A percentile compares a stretch with the other conserved stretches of the same genome.
Evolutionary conservation across 2,888 invertebrate genomes (phyloP).

Genomic region (Crepidodera aurea): DNA sequence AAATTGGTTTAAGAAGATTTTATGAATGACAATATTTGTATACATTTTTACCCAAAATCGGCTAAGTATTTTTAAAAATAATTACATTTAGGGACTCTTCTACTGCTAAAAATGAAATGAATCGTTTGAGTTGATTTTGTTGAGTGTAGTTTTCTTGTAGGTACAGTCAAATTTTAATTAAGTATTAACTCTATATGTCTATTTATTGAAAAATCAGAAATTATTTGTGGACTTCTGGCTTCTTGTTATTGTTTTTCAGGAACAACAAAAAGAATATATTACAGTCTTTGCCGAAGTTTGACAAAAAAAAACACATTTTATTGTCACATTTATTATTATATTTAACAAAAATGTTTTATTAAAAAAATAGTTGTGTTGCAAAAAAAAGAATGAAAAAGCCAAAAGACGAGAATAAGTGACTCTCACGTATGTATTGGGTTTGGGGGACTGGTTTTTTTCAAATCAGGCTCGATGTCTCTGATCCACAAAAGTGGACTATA

Average conservation of each 20-base stretch:
- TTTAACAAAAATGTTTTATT: too few relatives aligned
- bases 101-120: not conserved
- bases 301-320: not conserved
- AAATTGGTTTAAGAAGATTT: too few relatives aligned
- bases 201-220: not conserved
- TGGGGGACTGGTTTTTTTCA: too few relatives aligned
- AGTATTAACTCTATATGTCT: slow-evolving; percentile 13
- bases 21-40: too few relatives aligned
- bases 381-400: too few relatives aligned
- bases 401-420: too few relatives aligned
- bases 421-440: too few relatives aligned
- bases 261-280: not conserved
- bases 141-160: not conserved
- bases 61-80: not conserved
- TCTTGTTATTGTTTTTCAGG: slow-evolving; percentile 8
- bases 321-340: not conserved
- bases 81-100: not conserved
- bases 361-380: too few relatives aligned
- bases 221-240: not conserved
- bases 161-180: too few relatives aligned
- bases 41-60: too few relatives aligned
- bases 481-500: too few relatives aligned
- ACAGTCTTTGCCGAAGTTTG: not conserved
- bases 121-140: not conserved
- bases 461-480: too few relatives aligned